These are phyloP conservation scores for Rhinogobius similis DNA, from an alignment of 2,113 vertebrate genomes.

Conservation along the genomic window DNA sequence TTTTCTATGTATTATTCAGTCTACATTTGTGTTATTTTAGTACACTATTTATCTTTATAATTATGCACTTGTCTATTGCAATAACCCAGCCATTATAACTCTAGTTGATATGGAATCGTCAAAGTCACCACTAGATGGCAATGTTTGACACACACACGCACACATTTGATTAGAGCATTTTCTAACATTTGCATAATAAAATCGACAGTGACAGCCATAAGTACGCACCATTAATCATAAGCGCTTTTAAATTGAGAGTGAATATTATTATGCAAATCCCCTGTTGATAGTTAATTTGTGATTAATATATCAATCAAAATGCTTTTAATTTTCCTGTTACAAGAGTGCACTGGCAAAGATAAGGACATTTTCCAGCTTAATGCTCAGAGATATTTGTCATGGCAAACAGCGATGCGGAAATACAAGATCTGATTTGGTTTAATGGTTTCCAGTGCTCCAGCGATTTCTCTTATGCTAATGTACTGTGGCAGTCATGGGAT, in stretches of 20 bases:
- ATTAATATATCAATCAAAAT: conserved; percentile 6
- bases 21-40: too few species aligned
- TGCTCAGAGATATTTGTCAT: neutral
- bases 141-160: neutral
- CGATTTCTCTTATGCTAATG: conserved; percentile 21
- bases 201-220: neutral
- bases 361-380: conserved; percentile 3
- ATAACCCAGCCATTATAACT: too few species aligned
- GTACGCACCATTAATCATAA: conserved; percentile 2
- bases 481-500: conserved; percentile 28
- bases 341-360: neutral
- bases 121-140: neutral
- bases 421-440: conserved; percentile 19
- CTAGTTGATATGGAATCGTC: neutral
- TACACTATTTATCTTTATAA: neutral
- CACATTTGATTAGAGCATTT: neutral
- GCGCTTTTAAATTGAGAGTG: neutral
- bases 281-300: neutral
- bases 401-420: conserved; percentile 11
- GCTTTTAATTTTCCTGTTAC: neutral
- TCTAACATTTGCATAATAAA: conserved; percentile 3
- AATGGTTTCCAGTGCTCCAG: conserved; percentile 12
- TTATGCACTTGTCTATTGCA: neutral
- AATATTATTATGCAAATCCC: conserved; percentile 5
- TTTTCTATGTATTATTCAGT: too few species aligned